Percentiles rank a stretch among this genome's conserved stretches.
Conservation (phyloP, 2,113 vertebrate genomes). For the Tylochromis polylepis region DNA sequence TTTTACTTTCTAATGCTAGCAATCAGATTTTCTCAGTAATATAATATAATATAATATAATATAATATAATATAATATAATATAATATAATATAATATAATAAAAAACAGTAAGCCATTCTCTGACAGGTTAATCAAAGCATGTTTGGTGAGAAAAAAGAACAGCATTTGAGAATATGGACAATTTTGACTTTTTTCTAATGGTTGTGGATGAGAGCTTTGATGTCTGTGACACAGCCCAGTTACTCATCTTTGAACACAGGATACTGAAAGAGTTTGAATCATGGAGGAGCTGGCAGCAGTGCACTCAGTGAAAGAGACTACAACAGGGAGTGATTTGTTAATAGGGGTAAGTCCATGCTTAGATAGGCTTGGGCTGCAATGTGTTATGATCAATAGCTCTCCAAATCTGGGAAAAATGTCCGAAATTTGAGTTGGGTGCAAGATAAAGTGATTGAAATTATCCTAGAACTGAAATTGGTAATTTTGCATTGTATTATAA, state of each 20-base stretch:
- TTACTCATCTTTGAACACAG: background rate
- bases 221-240: fast-evolving
- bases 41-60: background rate
- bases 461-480: background rate
- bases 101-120: background rate
- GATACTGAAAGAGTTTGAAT: background rate
- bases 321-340: background rate
- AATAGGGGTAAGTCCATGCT: background rate
- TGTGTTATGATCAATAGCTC: background rate
- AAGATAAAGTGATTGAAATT: background rate
- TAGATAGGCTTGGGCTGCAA: background rate
- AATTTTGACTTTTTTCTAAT: background rate
- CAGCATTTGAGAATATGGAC: background rate
- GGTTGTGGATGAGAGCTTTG: background rate
- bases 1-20: background rate
- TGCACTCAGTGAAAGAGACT: background rate
- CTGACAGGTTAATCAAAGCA: background rate
- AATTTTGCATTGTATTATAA: no score
- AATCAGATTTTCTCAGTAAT: background rate
- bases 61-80: background rate
- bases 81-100: no score
- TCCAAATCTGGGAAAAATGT: background rate
- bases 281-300: background rate
- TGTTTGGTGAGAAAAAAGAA: background rate
- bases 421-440: fast-evolving